Percentiles rank a stretch among this genome's conserved stretches.
These are phyloP conservation scores for Watsonalla binaria DNA, from an alignment of 2,888 invertebrate genomes.

Conservation along the genomic window DNA sequence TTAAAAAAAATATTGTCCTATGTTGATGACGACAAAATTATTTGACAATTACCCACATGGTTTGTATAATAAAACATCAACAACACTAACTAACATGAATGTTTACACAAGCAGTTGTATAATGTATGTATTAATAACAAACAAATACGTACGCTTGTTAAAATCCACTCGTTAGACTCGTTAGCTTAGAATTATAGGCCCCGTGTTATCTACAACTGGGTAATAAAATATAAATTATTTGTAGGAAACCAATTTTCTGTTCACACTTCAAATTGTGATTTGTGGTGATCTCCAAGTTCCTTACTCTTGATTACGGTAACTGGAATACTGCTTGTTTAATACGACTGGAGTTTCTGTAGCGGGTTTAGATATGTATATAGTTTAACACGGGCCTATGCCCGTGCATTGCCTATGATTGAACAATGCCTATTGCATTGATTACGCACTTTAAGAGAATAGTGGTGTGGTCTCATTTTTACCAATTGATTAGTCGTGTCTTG, in stretches of 20 bases:
- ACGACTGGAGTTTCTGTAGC: not conserved
- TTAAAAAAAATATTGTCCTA: no score
- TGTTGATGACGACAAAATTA: not conserved
- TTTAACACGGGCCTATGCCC: not conserved
- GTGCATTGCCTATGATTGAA: no score
- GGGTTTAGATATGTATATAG: not conserved
- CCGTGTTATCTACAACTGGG: conserved; percentile 53
- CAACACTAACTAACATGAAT: conserved; percentile 11
- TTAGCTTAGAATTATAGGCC: conserved; percentile 65
- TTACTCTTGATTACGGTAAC: conserved; percentile 11
- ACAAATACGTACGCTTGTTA: conserved; percentile 16
- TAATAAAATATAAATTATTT: conserved; percentile 74
- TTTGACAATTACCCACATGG: not conserved
- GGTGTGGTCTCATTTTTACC: no score
- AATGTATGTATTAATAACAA: conserved; percentile 1
- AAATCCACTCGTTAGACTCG: conserved; percentile 47
- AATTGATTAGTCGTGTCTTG: no score
- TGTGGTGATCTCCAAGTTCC: conserved; percentile 31
- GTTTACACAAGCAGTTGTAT: conserved; percentile 3
- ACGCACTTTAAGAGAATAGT: no score
- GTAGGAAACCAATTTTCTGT: conserved; percentile 67
- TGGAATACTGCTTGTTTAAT: not conserved
- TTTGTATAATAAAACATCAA: not conserved
- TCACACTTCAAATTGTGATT: conserved; percentile 57
- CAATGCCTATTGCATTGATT: no score